Base-by-base conservation (phyloP, 2,113 vertebrate species). In the Syngnathus floridae region DNA sequence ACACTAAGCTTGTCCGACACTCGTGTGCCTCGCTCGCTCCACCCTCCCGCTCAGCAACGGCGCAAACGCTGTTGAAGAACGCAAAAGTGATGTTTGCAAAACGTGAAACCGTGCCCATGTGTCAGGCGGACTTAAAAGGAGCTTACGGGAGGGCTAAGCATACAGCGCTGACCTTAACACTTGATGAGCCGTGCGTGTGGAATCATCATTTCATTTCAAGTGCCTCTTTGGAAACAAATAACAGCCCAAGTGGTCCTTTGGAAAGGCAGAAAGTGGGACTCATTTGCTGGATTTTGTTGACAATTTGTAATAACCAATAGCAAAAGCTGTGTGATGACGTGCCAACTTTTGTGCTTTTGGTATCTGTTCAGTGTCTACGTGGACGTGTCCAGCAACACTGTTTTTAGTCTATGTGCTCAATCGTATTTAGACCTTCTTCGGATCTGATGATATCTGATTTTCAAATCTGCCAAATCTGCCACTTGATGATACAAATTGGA, bases 231-330 rank as follows among this genome's bases (percentile, higher is more conserved):
- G 13, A 56, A 56, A 16, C 35, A 41, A 41, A 56, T 6, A 55
- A 26, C 52, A 56, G 35, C 54, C 26, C 26, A 4, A 17, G 48
- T 51, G 19, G 48, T 51, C 48, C 48, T 51, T 51, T 35, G 54
- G 54, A 56, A 56, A 56, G 26, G 22, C 54, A 56, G 54, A 5
- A 56, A 56, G 54, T 56, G 54, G 54, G 54, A 56, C 54, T 56
- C 14, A 11, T 31, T 56, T 17, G 54, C 26, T 35, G 6, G 26
- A 7, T 56, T 35, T 14, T 56, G 54, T 56, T 56, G 26, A 17
- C 14, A 35, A 31, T 35, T 14, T 56, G 54, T 56, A 14, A 35
- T 35, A 11, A 26, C 26, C 6, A 16, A 7, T 16, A 56, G 35
- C 35, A 35, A 35, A 56, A 56, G 4, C 7, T 1, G 54, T 56